Evolutionary conservation across 2,888 invertebrate genomes (phyloP), one percentile per base, ranked within the genome.

Genomic region (Chymomyza amoena): DNA sequence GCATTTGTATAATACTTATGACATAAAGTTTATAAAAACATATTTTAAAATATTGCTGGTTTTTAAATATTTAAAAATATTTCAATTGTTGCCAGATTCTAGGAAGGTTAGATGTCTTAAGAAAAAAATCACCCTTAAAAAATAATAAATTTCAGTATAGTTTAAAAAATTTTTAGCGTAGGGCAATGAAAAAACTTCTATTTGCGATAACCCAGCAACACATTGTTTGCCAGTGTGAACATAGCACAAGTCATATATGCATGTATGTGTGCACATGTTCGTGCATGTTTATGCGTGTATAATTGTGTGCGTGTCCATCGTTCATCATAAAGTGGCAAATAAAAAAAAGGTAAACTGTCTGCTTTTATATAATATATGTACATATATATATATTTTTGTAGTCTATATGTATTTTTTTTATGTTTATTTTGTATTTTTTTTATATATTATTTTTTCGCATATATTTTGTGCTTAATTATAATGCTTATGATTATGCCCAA

Each of bases 321-420:
- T 45, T 78, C 84, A 82, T 82, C 82, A 82, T 84, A 82, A 84
- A 84, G 82, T 80, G 81, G 61, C 70, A 69, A 13, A 61, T 45
- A 45, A 45, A 39, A 59, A 70, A 82, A 79, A 83, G 81, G 82
- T 81, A 81, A 70, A 69, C 70, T 79, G 61, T 39, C 68, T 66
- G 57, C 63, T 61, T 36, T 60, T 65, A 45, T 72, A 7, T 60
- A 57, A 51, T 54, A 68, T 36, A 56, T 67, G 56, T 45, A 63
- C 3, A 20, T 20, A 20, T 20, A 3, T 20, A 20, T 20, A 20
- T 20, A 20, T 64, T 81, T 82, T 80, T 78, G 79, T 78, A 74
- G 77, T 69, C 13, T 45, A 2, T 45, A 45, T 45, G 39, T 45
- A 13, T 45, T 69, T 80, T 77, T 83, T 77, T 83, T 77, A 70